phyloP scores from a whole-genome alignment of 1,140 invertebrate species.

The Trachymyrmex septentrionalis region DNA sequence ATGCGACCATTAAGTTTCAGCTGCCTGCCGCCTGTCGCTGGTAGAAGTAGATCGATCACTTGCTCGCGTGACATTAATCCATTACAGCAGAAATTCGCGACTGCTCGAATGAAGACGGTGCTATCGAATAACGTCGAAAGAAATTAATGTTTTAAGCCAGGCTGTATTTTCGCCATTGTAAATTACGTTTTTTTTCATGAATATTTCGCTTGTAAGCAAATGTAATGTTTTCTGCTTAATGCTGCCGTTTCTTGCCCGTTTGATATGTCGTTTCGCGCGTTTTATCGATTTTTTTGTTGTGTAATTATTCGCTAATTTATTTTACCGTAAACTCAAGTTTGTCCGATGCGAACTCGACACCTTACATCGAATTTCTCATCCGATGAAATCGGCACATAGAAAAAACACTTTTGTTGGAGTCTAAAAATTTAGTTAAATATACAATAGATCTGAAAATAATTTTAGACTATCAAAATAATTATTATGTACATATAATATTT shows the following conservation, averaged over 20 bases:
- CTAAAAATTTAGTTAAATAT: no score
- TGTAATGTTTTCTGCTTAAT: conserved; percentile 56
- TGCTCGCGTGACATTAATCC: conserved; percentile 59
- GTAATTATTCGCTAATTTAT: conserved; percentile 46
- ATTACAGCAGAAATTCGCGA: conserved; percentile 52
- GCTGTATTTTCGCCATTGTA: conserved; percentile 37
- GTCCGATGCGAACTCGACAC: background rate
- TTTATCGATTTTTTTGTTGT: conserved; percentile 44
- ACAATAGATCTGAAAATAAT: no score
- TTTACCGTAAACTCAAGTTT: conserved; percentile 36
- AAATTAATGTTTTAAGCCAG: conserved; percentile 49
- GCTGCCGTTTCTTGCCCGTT: conserved; percentile 15
- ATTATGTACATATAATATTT: no score
- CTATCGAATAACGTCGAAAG: conserved; percentile 61
- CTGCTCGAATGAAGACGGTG: conserved; percentile 59
- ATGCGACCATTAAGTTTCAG: conserved; percentile 60
- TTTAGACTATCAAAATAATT: no score
- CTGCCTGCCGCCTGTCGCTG: conserved; percentile 32
- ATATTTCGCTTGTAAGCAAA: conserved; percentile 38
- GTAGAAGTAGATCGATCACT: conserved; percentile 54
- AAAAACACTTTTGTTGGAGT: no score
- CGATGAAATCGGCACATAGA: background rate
- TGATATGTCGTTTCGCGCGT: conserved; percentile 50
- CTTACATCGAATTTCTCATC: conserved; percentile 23
- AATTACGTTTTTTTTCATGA: conserved; percentile 48